These are phyloP conservation scores for Echinarachnius parma DNA, from an alignment of 53 echinoderm and acorn worm species.

Conservation along the genomic window DNA sequence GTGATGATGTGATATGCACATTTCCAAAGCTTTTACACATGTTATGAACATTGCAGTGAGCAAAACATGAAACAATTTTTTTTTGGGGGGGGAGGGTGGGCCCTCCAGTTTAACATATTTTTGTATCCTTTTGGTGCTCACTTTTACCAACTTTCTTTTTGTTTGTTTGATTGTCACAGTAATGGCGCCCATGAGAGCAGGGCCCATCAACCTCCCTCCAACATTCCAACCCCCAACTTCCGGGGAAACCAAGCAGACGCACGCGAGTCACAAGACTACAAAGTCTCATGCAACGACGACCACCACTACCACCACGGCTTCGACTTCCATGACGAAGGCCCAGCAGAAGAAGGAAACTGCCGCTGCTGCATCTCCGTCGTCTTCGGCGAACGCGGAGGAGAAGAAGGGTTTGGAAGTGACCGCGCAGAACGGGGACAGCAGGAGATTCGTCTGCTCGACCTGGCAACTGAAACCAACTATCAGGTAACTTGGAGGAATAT, in stretches of 20 bases:
- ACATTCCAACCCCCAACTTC: constrained; percentile 11
- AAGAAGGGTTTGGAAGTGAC: background rate
- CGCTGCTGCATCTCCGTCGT: constrained; percentile 1
- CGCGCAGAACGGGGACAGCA: constrained; percentile 58
- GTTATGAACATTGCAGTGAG: no score
- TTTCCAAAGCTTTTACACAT: no score
- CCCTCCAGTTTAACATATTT: no score
- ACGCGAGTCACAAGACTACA: background rate
- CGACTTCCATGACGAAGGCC: constrained; percentile 2
- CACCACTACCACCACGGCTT: no score
- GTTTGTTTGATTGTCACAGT: background rate
- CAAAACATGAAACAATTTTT: no score
- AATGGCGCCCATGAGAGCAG: constrained; percentile 22
- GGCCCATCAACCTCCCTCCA: background rate
- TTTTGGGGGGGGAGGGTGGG: no score
- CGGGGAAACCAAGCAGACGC: background rate
- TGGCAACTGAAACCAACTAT: constrained; percentile 98
- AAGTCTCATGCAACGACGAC: no score
- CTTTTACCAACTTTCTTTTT: no score
- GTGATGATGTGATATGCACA: no score
- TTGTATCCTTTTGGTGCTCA: no score
- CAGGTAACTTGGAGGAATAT: constrained; percentile 57
- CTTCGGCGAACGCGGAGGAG: background rate
- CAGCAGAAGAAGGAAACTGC: no score
- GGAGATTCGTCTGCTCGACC: constrained; percentile 82